phyloP scores from a whole-genome alignment of 2,888 invertebrate genomes.

The Parapristionchus giblindavisi region DNA sequence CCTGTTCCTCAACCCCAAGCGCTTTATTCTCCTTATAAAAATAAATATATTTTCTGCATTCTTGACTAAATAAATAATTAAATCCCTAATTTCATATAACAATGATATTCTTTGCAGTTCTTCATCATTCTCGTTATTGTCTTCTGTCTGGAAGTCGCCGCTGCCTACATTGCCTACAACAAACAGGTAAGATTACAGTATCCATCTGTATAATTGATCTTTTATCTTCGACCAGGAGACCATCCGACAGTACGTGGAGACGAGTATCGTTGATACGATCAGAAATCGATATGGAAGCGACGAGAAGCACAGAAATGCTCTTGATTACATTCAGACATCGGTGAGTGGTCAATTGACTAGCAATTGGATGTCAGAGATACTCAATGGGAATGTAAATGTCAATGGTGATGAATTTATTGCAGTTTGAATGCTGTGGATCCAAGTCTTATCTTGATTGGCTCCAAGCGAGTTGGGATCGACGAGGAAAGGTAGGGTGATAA shows the following conservation, averaged over 20 bases:
- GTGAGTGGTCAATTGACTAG: slow-evolving; percentile 58
- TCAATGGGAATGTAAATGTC: neutral
- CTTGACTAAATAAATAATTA: neutral
- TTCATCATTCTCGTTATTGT: slow-evolving; percentile 82
- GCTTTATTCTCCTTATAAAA: neutral
- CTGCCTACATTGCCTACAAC: slow-evolving; percentile 81
- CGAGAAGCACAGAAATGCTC: slow-evolving; percentile 74
- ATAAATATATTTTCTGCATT: neutral
- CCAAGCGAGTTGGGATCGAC: slow-evolving; percentile 55
- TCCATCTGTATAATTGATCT: neutral
- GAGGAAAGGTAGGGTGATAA: slow-evolving; percentile 23
- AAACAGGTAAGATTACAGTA: slow-evolving; percentile 73
- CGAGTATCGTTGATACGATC: slow-evolving; percentile 77
- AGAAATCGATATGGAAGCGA: slow-evolving; percentile 76
- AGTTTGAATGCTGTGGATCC: slow-evolving; percentile 84
- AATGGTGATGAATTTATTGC: slow-evolving; percentile 45
- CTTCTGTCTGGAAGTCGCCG: slow-evolving; percentile 82
- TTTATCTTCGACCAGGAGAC: slow-evolving; percentile 8
- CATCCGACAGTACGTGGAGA: slow-evolving; percentile 77
- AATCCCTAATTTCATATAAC: neutral
- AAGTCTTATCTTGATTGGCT: slow-evolving; percentile 80
- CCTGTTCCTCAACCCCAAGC: too few relatives aligned
- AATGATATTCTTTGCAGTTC: slow-evolving; percentile 79
- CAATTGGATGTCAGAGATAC: neutral
- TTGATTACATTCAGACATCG: slow-evolving; percentile 78